Evolutionary conservation across 2,797 vertebrate genomes (phyloP).

Genomic region (Anomalospiza imberbis): DNA sequence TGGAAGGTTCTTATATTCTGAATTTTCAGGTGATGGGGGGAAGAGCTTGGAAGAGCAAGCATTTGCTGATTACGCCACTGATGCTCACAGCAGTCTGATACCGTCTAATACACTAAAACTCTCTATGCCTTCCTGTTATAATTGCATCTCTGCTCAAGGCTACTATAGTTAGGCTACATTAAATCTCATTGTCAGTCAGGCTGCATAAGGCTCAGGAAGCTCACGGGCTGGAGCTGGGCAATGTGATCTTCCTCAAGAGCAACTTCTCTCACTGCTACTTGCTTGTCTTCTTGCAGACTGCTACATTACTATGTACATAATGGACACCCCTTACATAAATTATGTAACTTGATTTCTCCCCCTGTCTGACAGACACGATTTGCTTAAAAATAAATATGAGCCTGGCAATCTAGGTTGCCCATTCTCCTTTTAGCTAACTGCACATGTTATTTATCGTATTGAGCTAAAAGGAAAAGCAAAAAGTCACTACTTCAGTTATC

Average conservation of each 20-base stretch:
- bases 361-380: background rate
- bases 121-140: constrained; percentile 56
- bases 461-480: constrained; percentile 39
- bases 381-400: constrained; percentile 5
- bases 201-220: constrained; percentile 57
- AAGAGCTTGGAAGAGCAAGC: background rate
- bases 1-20: constrained; percentile 39
- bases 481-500: background rate
- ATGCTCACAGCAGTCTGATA: constrained; percentile 45
- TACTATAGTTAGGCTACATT: constrained; percentile 65
- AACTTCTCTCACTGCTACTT: constrained; percentile 56
- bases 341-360: constrained; percentile 10
- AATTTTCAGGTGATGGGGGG: constrained; percentile 26
- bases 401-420: background rate
- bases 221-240: constrained; percentile 34
- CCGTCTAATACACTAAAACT: constrained; percentile 53
- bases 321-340: constrained; percentile 29
- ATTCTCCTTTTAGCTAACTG: background rate
- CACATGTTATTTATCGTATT: background rate
- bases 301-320: constrained; percentile 16
- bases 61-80: constrained; percentile 44
- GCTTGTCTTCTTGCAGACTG: constrained; percentile 14
- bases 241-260: constrained; percentile 50
- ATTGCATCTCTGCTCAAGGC: constrained; percentile 72
- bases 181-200: constrained; percentile 69